Base-by-base conservation (phyloP, 2,797 vertebrate genomes). In the Lates japonicus region DNA sequence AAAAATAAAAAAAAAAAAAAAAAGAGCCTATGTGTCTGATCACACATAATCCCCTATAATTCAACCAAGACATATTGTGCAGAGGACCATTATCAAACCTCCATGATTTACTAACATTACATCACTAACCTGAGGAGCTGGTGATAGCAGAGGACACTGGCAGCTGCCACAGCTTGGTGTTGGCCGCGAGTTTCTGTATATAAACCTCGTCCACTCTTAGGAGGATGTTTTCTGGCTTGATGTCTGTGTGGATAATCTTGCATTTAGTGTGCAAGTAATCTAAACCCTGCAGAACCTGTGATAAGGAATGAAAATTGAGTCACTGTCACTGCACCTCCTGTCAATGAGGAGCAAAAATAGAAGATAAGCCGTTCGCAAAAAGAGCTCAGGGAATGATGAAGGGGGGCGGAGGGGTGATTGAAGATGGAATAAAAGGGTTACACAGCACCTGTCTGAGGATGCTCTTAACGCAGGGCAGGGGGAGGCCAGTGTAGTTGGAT, bases 241-340 rank as follows among this genome's bases (percentile, higher is more conserved):
- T 98, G 93, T 98, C 97, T 0, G 97, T 97, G 90, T 98, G 97
- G 82, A 98, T 98, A 76, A 98, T 97, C 92, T 97, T 98, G 93
- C 97, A 98, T 93, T 97, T 98, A 29, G 95, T 96, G 91, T 98
- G 97, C 64, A 98, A 94, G 87, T 98, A 98, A 92, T 98, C 97
- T 83, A 98, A 92, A 74, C 97, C 95, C 87, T 90, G 91, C 73
- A 95, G 88, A 88, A 95, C 92, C 95, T 95, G 87, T 3, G 63
- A 85, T 51, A 61, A 67, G 59, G 58, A 82, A 84, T 3, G 7
- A 14, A 75, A 74, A 78, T 1, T 25, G n/a, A 62, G 63, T 52
- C 61, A 83, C 9, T 29, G 35, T 73, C 68, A 51, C 1, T 12
- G 76, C 20, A 59, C 17, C 20, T 22, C 9, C 11, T 49, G 5